These are phyloP conservation scores for Odocoileus hemionus DNA, from an alignment of 2,113 vertebrate genomes.

Conservation along the genomic window DNA sequence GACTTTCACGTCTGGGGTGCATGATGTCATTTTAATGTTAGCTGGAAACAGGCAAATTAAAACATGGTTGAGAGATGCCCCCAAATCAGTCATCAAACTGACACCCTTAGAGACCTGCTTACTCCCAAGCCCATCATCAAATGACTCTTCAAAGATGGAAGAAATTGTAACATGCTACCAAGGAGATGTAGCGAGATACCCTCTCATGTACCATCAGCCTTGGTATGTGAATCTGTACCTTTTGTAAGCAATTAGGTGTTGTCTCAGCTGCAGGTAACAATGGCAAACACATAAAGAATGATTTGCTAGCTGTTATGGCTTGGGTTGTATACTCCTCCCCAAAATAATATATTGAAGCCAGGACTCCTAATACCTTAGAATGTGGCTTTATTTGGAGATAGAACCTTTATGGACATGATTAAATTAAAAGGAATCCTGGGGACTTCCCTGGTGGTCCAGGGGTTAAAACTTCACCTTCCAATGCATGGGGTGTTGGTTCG, in stretches of 20 bases:
- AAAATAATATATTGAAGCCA: neutral
- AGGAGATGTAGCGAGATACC: neutral
- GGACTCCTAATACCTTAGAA: neutral
- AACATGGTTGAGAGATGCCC: neutral
- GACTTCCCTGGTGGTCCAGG: neutral
- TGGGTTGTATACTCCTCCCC: neutral
- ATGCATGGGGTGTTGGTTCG: neutral
- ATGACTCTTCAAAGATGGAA: neutral
- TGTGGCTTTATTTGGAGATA: neutral
- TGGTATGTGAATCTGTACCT: neutral
- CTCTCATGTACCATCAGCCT: neutral
- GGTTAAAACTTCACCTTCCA: neutral
- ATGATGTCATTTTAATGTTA: neutral
- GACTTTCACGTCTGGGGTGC: neutral
- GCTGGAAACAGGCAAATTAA: neutral
- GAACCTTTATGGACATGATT: neutral
- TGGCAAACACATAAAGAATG: neutral
- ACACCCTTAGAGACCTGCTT: neutral
- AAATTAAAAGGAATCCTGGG: neutral
- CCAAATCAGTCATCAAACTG: neutral
- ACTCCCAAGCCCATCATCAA: neutral
- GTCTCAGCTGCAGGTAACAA: neutral
- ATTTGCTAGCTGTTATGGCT: neutral
- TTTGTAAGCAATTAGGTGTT: neutral
- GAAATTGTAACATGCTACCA: neutral